These are phyloP conservation scores for Mastomys coucha DNA, from an alignment of 2,113 vertebrate species.

Conservation along the genomic window DNA sequence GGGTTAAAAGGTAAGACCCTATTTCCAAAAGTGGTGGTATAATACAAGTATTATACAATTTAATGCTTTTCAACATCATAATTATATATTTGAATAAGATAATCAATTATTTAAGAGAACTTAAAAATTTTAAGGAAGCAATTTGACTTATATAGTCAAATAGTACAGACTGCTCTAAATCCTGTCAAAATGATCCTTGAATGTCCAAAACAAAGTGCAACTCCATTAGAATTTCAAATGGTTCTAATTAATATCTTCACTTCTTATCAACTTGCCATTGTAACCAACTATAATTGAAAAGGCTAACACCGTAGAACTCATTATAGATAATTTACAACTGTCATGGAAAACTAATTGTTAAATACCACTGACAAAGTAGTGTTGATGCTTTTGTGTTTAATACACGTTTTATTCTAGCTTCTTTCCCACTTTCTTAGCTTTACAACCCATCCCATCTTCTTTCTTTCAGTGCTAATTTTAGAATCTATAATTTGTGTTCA, in stretches of 20 bases:
- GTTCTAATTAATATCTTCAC: constrained; percentile 88
- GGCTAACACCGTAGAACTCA: constrained; percentile 78
- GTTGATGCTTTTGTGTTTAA: constrained; percentile 69
- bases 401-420: constrained; percentile 49
- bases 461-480: background rate
- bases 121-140: constrained; percentile 25
- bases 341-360: constrained; percentile 81
- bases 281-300: constrained; percentile 81
- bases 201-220: constrained; percentile 22
- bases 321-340: constrained; percentile 84
- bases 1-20: background rate
- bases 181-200: constrained; percentile 44
- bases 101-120: constrained; percentile 27
- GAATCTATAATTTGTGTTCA: background rate
- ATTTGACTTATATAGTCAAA: constrained; percentile 10
- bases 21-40: background rate
- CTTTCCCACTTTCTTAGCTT: constrained; percentile 51
- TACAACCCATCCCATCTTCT: background rate
- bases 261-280: constrained; percentile 78
- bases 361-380: constrained; percentile 80
- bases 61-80: constrained; percentile 25
- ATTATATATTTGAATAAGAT: constrained; percentile 17
- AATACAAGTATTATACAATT: constrained; percentile 7
- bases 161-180: background rate
- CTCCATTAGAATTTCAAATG: constrained; percentile 90